These are phyloP conservation scores for Tenualosa ilisha DNA, from an alignment of 2,797 vertebrate genomes.

Conservation along the genomic window DNA sequence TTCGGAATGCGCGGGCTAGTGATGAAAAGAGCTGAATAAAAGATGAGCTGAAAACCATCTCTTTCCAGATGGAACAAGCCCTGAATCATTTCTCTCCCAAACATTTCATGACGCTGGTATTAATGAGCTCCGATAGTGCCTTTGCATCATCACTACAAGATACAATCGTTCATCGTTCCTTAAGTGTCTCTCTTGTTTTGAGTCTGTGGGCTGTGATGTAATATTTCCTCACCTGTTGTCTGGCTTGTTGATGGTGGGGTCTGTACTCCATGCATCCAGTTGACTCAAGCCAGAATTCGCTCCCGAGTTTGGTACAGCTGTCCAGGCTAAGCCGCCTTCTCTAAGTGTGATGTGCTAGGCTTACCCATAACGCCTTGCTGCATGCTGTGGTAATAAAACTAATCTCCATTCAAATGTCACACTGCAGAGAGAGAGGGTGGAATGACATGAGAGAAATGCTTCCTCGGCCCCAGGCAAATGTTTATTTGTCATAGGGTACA, in stretches of 20 bases:
- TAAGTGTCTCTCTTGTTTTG: neutral
- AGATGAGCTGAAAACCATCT: slow-evolving; percentile 1
- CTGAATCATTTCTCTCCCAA: neutral
- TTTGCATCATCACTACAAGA: neutral
- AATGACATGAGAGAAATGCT: slow-evolving; percentile 46
- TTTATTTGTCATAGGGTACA: slow-evolving; percentile 36
- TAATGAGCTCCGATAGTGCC: neutral
- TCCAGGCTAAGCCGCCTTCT: slow-evolving; percentile 35
- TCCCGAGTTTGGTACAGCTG: neutral
- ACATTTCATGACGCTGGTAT: neutral
- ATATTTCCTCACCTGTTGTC: neutral
- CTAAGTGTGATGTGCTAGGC: slow-evolving; percentile 58
- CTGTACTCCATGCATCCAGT: neutral
- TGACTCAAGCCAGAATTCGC: neutral
- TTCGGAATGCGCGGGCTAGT: neutral
- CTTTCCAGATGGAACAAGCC: neutral
- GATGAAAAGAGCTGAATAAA: neutral
- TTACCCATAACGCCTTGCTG: slow-evolving; percentile 63
- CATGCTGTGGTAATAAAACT: slow-evolving; percentile 62
- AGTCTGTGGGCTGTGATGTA: neutral
- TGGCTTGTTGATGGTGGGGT: neutral
- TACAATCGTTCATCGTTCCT: neutral
- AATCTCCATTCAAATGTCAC: slow-evolving; percentile 70
- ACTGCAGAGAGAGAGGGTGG: slow-evolving; percentile 35
- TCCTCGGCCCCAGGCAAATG: slow-evolving; percentile 49